phyloP scores from a whole-genome alignment of 2,797 vertebrate species.

The Sebastes elongatus region DNA sequence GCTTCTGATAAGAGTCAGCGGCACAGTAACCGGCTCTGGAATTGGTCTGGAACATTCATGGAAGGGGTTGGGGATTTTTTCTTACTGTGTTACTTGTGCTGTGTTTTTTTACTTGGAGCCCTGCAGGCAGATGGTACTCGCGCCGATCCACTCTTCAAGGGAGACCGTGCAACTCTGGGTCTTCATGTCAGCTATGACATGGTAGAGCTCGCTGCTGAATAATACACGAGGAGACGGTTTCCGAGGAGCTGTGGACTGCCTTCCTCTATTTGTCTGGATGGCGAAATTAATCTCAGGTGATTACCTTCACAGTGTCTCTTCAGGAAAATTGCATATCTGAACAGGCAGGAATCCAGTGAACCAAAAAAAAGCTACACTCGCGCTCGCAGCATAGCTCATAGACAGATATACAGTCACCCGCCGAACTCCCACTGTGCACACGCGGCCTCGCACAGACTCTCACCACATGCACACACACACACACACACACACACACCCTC shows the following conservation, averaged over 20 bases:
- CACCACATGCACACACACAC: neutral
- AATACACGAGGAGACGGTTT: constrained; percentile 71
- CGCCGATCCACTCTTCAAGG: constrained; percentile 19
- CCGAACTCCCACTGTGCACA: constrained; percentile 18
- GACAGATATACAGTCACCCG: constrained; percentile 2
- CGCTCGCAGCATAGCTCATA: neutral
- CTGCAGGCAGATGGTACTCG: constrained; percentile 7
- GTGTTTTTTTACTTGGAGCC: neutral
- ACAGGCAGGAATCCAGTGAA: constrained; percentile 5
- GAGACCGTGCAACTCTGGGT: constrained; percentile 41
- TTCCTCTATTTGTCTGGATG: constrained; percentile 51
- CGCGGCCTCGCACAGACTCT: neutral
- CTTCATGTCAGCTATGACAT: constrained; percentile 64
- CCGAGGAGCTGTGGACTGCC: constrained; percentile 46
- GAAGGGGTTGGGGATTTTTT: constrained; percentile 7
- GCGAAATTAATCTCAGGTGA: constrained; percentile 75
- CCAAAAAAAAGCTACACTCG: constrained; percentile 19
- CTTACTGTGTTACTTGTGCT: neutral
- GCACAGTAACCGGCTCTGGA: constrained; percentile 35
- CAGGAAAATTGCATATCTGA: constrained; percentile 48
- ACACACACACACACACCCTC: neutral
- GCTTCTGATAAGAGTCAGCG: constrained; percentile 46
- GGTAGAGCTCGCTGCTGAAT: constrained; percentile 58
- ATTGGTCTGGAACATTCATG: constrained; percentile 33
- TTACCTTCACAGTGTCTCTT: constrained; percentile 51